These are phyloP conservation scores for Ceriagrion tenellum DNA, from an alignment of 2,888 invertebrate genomes.

Conservation along the genomic window DNA sequence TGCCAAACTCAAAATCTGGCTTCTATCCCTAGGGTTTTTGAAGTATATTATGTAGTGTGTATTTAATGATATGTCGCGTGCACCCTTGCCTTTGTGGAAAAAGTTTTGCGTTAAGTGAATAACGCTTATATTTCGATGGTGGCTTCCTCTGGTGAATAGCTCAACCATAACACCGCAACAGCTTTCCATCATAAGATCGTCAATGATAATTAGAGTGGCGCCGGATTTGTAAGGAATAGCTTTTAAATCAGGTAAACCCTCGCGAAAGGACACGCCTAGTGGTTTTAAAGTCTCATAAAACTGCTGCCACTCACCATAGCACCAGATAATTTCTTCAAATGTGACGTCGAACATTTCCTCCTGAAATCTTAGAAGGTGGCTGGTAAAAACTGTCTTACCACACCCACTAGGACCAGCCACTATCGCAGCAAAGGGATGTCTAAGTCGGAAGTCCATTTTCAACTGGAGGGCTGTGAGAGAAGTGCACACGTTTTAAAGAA, in stretches of 20 bases:
- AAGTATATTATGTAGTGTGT: constrained; percentile 71
- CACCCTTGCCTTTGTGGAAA: constrained; percentile 72
- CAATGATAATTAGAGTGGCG: neutral
- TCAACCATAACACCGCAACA: neutral
- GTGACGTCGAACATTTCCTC: neutral
- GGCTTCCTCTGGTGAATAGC: constrained; percentile 45
- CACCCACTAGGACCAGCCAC: constrained; percentile 41
- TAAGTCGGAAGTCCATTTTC: constrained; percentile 49
- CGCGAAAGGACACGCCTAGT: neutral
- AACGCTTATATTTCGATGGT: constrained; percentile 60
- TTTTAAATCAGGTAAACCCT: neutral
- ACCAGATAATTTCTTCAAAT: neutral
- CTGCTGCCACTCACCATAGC: neutral
- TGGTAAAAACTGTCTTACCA: constrained; percentile 43
- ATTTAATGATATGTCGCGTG: constrained; percentile 72
- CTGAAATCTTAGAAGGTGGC: neutral
- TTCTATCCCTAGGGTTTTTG: constrained; percentile 14
- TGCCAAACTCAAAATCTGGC: neutral
- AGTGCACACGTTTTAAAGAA: neutral
- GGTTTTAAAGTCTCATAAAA: neutral
- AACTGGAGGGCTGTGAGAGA: neutral
- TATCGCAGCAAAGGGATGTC: constrained; percentile 42
- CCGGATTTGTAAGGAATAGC: neutral
- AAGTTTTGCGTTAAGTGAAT: constrained; percentile 72
- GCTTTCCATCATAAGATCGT: constrained; percentile 48